Percentiles rank a stretch among this genome's conserved stretches.
Evolutionary conservation across 2,888 invertebrate species (phyloP).

Genomic region (Diarsia dahlii): DNA sequence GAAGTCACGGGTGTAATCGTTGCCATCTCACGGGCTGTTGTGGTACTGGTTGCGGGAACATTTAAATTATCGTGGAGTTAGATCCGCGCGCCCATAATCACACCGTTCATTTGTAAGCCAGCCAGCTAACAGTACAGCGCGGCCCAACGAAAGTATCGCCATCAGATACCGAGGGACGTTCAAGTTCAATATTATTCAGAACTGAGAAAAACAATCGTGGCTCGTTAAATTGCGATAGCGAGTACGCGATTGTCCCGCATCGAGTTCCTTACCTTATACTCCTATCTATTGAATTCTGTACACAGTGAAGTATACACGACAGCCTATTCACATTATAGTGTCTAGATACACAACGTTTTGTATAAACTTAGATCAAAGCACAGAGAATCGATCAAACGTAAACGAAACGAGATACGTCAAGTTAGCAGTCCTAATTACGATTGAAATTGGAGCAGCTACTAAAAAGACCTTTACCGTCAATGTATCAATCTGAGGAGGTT

Average conservation of each 20-base stretch:
- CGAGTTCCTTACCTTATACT: constrained; percentile 77
- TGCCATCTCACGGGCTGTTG: constrained; percentile 80
- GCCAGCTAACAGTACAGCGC: constrained; percentile 86
- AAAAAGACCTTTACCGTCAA: constrained; percentile 85
- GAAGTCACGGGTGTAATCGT: constrained; percentile 86
- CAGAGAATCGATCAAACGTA: constrained; percentile 73
- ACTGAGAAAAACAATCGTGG: constrained; percentile 90
- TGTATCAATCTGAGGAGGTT: constrained; percentile 84
- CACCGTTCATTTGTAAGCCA: constrained; percentile 89
- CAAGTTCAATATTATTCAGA: constrained; percentile 90
- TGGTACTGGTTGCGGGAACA: constrained; percentile 86
- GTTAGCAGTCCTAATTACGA: constrained; percentile 79
- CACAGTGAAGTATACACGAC: constrained; percentile 62
- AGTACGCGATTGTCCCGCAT: constrained; percentile 83
- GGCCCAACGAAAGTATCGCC: constrained; percentile 86
- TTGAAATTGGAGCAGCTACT: constrained; percentile 73
- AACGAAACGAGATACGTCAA: constrained; percentile 69
- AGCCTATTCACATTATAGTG: constrained; percentile 57
- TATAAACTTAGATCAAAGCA: constrained; percentile 35
- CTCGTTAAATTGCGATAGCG: constrained; percentile 89
- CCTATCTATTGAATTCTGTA: constrained; percentile 72
- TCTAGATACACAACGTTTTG: constrained; percentile 49
- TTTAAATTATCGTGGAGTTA: constrained; percentile 89
- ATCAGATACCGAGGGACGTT: constrained; percentile 86
- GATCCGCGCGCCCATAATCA: constrained; percentile 89